A percentile compares a stretch with the other conserved stretches of the same genome.
These are phyloP conservation scores for Lagenorhynchus albirostris DNA, from an alignment of 2,113 vertebrate genomes.

Conservation along the genomic window DNA sequence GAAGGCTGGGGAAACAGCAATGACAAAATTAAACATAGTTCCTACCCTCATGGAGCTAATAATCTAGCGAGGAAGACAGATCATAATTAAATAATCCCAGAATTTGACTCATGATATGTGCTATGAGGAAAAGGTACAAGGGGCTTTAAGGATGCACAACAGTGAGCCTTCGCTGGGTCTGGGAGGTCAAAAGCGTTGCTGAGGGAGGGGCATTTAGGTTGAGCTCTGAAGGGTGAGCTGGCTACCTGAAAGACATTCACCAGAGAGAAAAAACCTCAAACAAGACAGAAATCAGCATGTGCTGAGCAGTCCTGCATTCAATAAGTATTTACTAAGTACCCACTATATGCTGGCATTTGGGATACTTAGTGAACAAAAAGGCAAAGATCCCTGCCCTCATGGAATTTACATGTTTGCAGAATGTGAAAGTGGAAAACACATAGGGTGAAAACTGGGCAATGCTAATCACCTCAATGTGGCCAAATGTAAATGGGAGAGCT, in stretches of 20 bases:
- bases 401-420: background rate
- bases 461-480: background rate
- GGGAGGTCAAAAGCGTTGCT: fast-evolving
- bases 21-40: background rate
- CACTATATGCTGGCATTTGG: background rate
- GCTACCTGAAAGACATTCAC: background rate
- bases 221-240: background rate
- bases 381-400: background rate
- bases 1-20: background rate
- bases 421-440: background rate
- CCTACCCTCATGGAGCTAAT: background rate
- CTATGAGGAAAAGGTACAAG: background rate
- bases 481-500: background rate
- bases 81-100: background rate
- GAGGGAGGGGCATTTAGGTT: background rate
- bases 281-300: background rate
- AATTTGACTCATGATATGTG: background rate
- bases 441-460: fast-evolving
- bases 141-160: background rate
- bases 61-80: background rate
- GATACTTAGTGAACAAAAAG: background rate
- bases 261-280: background rate
- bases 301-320: no score
- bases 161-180: background rate
- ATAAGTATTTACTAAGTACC: background rate